phyloP scores from a whole-genome alignment of 2,113 vertebrate species.

The Tragelaphus buxtoni region DNA sequence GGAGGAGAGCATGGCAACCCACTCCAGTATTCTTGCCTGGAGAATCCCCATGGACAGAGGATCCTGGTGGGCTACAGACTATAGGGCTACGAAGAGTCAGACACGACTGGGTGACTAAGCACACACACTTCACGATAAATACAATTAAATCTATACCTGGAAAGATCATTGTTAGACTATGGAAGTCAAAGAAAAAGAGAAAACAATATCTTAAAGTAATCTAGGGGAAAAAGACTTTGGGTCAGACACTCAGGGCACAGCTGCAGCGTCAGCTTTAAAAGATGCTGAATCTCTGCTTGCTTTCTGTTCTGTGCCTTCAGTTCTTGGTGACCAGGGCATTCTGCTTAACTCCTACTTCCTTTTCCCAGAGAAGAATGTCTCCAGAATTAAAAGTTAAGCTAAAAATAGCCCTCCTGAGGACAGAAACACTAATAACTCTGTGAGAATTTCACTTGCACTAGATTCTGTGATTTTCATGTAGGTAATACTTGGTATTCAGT shows the following conservation, averaged over 20 bases:
- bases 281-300: background rate
- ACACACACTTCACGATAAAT: background rate
- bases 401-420: background rate
- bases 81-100: background rate
- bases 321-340: background rate
- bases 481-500: background rate
- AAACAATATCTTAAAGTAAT: background rate
- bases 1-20: background rate
- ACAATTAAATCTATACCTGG: background rate
- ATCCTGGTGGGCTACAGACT: background rate
- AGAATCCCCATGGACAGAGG: background rate
- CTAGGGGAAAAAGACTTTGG: background rate
- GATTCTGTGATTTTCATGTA: background rate
- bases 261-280: background rate
- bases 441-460: background rate
- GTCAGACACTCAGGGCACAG: accelerated
- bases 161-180: background rate
- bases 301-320: background rate
- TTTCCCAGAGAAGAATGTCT: background rate
- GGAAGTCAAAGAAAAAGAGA: background rate
- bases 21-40: too few species aligned
- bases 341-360: background rate
- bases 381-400: background rate
- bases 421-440: background rate
- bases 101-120: background rate